A percentile compares a stretch with the other conserved stretches of the same genome.
phyloP scores from a whole-genome alignment of 2,113 vertebrate species.

The Sphyrna mokarran region DNA sequence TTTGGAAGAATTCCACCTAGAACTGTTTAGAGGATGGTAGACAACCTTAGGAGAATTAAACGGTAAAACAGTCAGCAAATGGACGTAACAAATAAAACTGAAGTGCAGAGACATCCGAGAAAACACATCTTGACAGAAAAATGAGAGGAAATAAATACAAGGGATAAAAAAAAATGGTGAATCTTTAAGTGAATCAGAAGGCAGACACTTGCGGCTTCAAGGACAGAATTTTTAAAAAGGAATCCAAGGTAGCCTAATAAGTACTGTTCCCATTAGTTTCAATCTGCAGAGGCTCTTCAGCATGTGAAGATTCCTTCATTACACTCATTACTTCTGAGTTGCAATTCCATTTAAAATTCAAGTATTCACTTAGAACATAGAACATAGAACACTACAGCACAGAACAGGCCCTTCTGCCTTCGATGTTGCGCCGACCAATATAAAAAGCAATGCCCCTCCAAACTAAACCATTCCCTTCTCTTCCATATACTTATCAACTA shows the following conservation, averaged over 20 bases:
- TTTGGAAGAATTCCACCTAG: too few relatives aligned
- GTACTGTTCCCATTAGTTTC: neutral
- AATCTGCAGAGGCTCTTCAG: neutral
- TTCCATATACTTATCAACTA: too few relatives aligned
- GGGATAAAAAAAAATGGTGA: neutral
- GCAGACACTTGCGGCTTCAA: neutral
- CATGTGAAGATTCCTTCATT: neutral
- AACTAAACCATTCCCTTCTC: too few relatives aligned
- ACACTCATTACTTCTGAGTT: neutral
- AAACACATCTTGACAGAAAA: neutral
- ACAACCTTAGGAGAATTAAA: neutral
- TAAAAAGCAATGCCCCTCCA: too few relatives aligned
- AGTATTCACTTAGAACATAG: neutral
- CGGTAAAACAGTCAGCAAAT: neutral
- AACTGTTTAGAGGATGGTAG: neutral
- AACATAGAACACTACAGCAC: too few relatives aligned
- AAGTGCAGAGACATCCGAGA: neutral
- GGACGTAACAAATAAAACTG: too few relatives aligned
- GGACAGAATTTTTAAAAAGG: neutral
- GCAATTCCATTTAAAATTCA: neutral
- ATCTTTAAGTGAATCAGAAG: neutral
- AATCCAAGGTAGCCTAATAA: neutral
- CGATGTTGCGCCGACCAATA: too few relatives aligned
- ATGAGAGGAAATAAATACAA: neutral
- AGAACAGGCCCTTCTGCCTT: too few relatives aligned